These are phyloP conservation scores for Geopemphigus sp. DNA, from an alignment of 1,140 invertebrate species.

Conservation along the genomic window DNA sequence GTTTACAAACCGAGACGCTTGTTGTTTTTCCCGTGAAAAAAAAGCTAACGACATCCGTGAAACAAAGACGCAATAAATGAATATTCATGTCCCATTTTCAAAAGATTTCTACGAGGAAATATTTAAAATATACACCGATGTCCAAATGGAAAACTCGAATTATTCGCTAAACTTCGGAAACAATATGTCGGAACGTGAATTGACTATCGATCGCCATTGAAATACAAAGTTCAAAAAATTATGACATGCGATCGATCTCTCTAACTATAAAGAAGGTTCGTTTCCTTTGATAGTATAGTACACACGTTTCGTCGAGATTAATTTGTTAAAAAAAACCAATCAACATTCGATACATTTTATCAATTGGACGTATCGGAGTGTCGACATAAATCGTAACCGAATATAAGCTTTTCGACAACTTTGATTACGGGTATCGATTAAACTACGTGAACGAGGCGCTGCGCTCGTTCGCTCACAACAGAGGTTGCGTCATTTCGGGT, in stretches of 20 bases:
- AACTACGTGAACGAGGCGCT: no score
- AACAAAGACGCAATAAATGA: neutral
- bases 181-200: neutral
- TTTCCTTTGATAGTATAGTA: no score
- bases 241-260: neutral
- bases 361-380: no score
- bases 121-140: neutral
- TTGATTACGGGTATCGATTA: no score
- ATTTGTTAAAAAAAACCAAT: no score
- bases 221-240: neutral
- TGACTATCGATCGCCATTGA: neutral
- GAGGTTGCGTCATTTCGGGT: no score
- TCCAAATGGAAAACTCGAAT: neutral
- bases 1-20: neutral
- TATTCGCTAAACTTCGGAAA: neutral
- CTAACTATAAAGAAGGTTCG: no score
- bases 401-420: no score
- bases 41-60: neutral
- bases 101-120: neutral
- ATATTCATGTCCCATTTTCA: conserved; percentile 12
- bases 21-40: neutral
- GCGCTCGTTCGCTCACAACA: no score
- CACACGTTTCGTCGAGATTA: no score
- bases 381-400: no score
- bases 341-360: no score